These are phyloP conservation scores for Pachyrhynchus sulphureomaculatus DNA, from an alignment of 1,140 invertebrate genomes.

Conservation along the genomic window DNA sequence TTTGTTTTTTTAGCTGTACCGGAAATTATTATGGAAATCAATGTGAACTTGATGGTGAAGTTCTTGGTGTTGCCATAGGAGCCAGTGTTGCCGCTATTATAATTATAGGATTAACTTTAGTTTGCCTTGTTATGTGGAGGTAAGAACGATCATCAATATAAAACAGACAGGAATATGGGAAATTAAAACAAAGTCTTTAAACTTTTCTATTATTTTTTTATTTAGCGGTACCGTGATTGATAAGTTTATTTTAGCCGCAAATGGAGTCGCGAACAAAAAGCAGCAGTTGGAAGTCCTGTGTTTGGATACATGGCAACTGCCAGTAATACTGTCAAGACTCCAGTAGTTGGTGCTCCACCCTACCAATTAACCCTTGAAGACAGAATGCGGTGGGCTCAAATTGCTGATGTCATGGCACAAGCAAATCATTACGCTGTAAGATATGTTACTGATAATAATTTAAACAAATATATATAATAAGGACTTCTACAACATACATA, in stretches of 20 bases:
- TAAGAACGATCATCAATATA: conserved; percentile 48
- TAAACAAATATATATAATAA: too few species aligned
- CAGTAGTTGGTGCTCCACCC: conserved; percentile 62
- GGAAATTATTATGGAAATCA: conserved; percentile 84
- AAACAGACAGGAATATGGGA: not conserved
- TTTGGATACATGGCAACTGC: conserved; percentile 74
- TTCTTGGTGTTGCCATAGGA: conserved; percentile 85
- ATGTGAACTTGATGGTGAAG: conserved; percentile 90
- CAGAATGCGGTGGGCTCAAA: conserved; percentile 79
- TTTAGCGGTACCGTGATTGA: too few species aligned
- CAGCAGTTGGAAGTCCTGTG: conserved; percentile 73
- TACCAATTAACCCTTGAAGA: conserved; percentile 74
- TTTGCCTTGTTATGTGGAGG: conserved; percentile 90
- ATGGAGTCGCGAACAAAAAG: conserved; percentile 85
- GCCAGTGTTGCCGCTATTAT: conserved; percentile 84
- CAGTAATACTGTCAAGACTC: conserved; percentile 69
- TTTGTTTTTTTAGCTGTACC: conserved; percentile 66
- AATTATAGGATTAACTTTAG: conserved; percentile 83
- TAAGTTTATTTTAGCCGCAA: conserved; percentile 65
- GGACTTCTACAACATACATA: too few species aligned
- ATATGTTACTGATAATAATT: too few species aligned
- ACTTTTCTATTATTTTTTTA: too few species aligned
- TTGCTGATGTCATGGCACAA: conserved; percentile 79
- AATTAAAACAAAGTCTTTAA: too few species aligned
- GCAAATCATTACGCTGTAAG: conserved; percentile 79